A percentile compares a stretch with the other conserved stretches of the same genome.
Conservation (phyloP, 2,797 vertebrate species). For the Sparidentex hasta region DNA sequence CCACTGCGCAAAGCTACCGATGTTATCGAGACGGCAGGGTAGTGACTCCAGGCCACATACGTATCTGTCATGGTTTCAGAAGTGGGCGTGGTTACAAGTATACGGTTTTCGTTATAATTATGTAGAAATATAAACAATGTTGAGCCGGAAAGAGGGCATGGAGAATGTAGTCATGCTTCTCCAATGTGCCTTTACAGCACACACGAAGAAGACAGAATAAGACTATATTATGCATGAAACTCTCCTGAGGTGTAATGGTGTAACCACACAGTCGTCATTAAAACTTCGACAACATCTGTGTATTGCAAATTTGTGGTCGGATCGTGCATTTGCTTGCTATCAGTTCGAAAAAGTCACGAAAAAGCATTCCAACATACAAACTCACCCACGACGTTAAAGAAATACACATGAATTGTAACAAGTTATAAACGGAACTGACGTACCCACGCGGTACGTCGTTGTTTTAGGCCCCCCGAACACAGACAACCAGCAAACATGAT, state of each 20-base stretch:
- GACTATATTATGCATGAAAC: neutral
- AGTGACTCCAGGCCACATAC: neutral
- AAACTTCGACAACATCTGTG: neutral
- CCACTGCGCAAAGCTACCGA: neutral
- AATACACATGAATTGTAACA: neutral
- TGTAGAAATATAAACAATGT: neutral
- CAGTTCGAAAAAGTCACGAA: neutral
- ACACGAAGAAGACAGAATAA: neutral
- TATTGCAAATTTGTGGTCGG: neutral
- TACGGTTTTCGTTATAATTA: neutral
- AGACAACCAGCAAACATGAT: neutral
- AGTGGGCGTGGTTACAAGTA: neutral
- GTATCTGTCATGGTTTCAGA: neutral
- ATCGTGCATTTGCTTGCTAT: neutral
- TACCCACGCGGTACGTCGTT: neutral
- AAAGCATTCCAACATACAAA: neutral
- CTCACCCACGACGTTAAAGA: neutral
- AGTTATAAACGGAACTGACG: neutral
- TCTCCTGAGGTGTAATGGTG: neutral
- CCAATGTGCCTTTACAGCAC: no score
- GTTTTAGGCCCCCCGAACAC: neutral
- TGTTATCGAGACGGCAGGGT: rapidly evolving
- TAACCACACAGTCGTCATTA: neutral
- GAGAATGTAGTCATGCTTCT: neutral
- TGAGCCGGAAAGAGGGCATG: neutral